Conservation (phyloP, 2,888 invertebrate genomes). For the Heliconius cydno region DNA sequence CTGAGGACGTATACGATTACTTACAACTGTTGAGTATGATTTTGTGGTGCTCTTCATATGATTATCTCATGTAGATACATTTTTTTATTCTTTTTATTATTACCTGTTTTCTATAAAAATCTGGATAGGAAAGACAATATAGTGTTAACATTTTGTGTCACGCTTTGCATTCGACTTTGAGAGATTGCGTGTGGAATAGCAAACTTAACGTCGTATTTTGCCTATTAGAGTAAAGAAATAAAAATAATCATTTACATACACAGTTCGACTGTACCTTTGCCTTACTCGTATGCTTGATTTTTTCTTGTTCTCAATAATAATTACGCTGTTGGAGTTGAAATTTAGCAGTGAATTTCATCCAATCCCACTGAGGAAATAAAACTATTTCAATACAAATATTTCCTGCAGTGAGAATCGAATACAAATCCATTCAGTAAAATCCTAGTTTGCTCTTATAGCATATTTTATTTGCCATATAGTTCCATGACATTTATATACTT, state of each 20-base stretch:
- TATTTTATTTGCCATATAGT: background rate
- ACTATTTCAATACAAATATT: background rate
- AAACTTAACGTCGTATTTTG: no score
- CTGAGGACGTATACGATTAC: conserved; percentile 36
- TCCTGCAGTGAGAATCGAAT: background rate
- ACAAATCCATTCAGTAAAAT: background rate
- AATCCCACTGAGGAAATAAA: background rate
- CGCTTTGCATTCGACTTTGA: background rate
- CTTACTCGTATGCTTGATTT: no score
- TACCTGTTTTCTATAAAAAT: background rate
- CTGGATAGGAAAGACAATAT: background rate
- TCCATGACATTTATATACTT: no score
- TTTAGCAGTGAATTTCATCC: background rate
- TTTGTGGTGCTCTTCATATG: conserved; percentile 1
- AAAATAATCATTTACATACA: no score
- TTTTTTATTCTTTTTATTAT: background rate
- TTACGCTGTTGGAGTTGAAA: background rate
- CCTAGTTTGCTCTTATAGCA: background rate
- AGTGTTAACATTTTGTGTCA: no score
- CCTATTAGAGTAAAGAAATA: no score
- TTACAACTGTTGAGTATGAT: conserved; percentile 28
- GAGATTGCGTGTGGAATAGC: background rate
- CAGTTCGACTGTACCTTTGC: no score
- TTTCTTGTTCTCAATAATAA: no score
- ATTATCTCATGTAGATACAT: background rate